Evolutionary conservation across 2,888 invertebrate genomes (phyloP), one percentile per base, ranked within the genome.

Genomic region (Tenthredo amoena): DNA sequence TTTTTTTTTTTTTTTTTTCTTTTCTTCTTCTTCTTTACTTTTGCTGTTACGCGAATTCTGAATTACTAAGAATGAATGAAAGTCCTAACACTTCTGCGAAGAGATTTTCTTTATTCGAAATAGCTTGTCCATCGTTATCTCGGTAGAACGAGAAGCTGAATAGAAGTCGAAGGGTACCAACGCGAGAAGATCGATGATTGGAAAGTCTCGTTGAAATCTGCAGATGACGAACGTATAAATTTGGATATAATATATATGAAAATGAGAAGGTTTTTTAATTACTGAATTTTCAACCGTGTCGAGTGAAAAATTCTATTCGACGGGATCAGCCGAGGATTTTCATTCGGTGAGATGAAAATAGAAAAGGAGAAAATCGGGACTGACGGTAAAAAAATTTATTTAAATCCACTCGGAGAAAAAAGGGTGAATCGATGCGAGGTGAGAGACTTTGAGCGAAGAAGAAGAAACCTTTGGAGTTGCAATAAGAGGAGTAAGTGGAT

Each of bases 401-500:
- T 31, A 47, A 50, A 77, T 77, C 34, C 26, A 77, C 50, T 15
- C 31, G 10, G 26, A 9, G 50, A 31, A 40, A 79, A 79, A 81
- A 62, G 81, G 62, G 58, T 81, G 58, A 81, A 81, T 83, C 83
- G 71, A 83, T 34, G 62, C 68, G 62, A 83, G 83, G 83, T 68
- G 83, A 83, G 83, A 83, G 50, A 65, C 65, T 81, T 65, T 40
- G 62, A 65, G 62, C 40, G 21, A 58, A 65, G 62, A 43, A 65
- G 62, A 43, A 71, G 71, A 83, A 71, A 83, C 83, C 83, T 47
- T 50, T 47, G 55, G 68, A 83, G 83, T 83, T 71, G 83, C 83
- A 83, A 83, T 83, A 83, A 83, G 65, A 83, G 83, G 68, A 83
- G 83, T 83, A 83, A 83, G 83, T 83, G 83, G 83, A 83, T 83